Evolutionary conservation across 2,113 vertebrate genomes (phyloP), one percentile per base, ranked within the genome.

Genomic region (Pangasianodon gigas): DNA sequence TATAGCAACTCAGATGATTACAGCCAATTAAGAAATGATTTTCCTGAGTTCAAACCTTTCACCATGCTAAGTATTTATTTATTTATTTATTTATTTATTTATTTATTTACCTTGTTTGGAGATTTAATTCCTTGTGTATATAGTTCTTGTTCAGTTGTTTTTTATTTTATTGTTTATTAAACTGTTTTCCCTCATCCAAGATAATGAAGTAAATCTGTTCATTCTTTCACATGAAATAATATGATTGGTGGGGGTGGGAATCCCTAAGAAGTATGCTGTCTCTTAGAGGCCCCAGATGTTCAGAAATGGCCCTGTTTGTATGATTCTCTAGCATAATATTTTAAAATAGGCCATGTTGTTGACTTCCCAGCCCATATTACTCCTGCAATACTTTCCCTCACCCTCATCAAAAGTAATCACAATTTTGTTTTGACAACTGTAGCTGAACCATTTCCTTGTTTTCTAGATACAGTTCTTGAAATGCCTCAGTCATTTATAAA

Each of bases 381-480:
- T 71, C 46, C 62, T 69, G 16, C 67, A 84, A n/a, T 75, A 51
- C 26, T 41, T 58, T 83, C 44, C 46, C 18, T 84, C 52, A 75
- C 67, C 81, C 51, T 19, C 52, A 84, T 89, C 44, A 29, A 75
- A 62, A 85, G n/a, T 79, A 84, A 77, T 52, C 54, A 51, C 51
- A 60, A 18, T 29, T 41, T 46, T 85, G 82, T 89, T 86, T 79
- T 79, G 67, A 51, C 67, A 62, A 37, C 69, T 46, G 54, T 85
- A 77, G 41, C 69, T 77, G 16, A 75, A 62, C 37, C 41, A 58
- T 46, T 89, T 62, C 69, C 41, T 65, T 89, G 88, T 89, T 85
- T 89, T 85, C 54, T 51, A 51, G 69, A 69, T 85, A 62, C 54
- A 79, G 56, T 44, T 85, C 82, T 85, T 85, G 87, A 69, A 80